These are phyloP conservation scores for Camelus bactrianus DNA, from an alignment of 2,113 vertebrate genomes.

Conservation along the genomic window DNA sequence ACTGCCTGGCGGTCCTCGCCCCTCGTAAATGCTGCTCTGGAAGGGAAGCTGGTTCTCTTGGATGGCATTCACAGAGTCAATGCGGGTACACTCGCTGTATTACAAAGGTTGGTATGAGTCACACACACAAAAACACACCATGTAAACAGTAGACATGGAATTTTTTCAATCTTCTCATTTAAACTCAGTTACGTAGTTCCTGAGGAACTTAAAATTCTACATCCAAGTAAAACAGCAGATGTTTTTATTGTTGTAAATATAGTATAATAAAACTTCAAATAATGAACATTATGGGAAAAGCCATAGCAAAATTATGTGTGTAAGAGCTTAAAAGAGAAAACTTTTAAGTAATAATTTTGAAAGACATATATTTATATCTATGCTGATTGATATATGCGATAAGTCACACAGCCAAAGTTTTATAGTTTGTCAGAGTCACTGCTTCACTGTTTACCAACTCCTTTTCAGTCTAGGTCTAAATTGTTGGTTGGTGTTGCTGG, in stretches of 20 bases:
- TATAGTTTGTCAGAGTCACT: not conserved
- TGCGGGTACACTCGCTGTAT: slow-evolving; percentile 94
- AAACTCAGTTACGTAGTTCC: not conserved
- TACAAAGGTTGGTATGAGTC: slow-evolving; percentile 92
- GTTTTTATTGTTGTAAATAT: not conserved
- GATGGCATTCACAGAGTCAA: slow-evolving; percentile 97
- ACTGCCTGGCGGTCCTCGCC: slow-evolving; percentile 96
- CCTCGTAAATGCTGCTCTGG: slow-evolving; percentile 93
- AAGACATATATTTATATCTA: not conserved
- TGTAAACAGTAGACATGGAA: not conserved
- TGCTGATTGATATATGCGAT: not conserved
- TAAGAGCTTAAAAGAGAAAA: not conserved
- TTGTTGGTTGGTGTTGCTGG: not conserved
- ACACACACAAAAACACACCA: not conserved
- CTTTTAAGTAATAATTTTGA: not conserved
- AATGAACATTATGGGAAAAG: not conserved
- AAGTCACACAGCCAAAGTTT: not conserved
- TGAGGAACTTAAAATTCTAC: not conserved
- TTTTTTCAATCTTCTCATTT: not conserved
- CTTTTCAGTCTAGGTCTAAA: not conserved
- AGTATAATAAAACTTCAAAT: not conserved
- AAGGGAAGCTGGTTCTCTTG: slow-evolving; percentile 95
- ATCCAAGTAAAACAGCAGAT: not conserved
- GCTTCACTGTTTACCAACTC: not conserved
- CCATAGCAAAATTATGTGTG: not conserved